Conservation (phyloP, 2,797 vertebrate species). For the Amphiprion clarkii region DNA sequence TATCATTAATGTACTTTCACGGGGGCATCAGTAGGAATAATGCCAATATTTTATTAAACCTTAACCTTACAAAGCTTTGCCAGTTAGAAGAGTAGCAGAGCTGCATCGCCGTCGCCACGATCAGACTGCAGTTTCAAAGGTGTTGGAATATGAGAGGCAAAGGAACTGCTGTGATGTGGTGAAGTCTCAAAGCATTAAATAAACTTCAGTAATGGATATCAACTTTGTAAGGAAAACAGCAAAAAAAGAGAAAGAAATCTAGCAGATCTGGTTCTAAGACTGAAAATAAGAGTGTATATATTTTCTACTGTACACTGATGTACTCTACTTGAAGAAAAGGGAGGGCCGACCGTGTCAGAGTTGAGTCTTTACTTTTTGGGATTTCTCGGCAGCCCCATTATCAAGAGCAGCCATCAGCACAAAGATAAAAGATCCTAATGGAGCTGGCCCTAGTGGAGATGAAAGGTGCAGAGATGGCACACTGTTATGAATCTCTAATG, state of each 20-base stretch:
- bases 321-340: slow-evolving; percentile 63
- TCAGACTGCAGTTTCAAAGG: slow-evolving; percentile 24
- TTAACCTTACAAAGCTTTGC: slow-evolving; percentile 55
- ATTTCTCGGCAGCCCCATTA: slow-evolving; percentile 85
- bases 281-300: slow-evolving; percentile 26
- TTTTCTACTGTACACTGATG: slow-evolving; percentile 58
- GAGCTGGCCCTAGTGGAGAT: slow-evolving; percentile 85
- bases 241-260: background rate
- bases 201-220: slow-evolving; percentile 11
- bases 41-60: slow-evolving; percentile 74
- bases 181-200: slow-evolving; percentile 34
- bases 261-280: slow-evolving; percentile 38
- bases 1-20: slow-evolving; percentile 81
- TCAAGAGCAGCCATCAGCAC: slow-evolving; percentile 86
- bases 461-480: slow-evolving; percentile 84
- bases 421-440: slow-evolving; percentile 87
- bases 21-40: slow-evolving; percentile 65
- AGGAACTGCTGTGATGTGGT: slow-evolving; percentile 10
- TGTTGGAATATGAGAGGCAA: slow-evolving; percentile 8
- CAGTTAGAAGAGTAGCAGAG: slow-evolving; percentile 33
- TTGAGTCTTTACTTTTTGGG: slow-evolving; percentile 85
- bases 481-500: slow-evolving; percentile 84
- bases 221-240: slow-evolving; percentile 34
- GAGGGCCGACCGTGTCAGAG: slow-evolving; percentile 74
- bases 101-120: slow-evolving; percentile 15